Conservation (phyloP, 2,113 vertebrate genomes). For the Xiphorhynchus elegans region DNA sequence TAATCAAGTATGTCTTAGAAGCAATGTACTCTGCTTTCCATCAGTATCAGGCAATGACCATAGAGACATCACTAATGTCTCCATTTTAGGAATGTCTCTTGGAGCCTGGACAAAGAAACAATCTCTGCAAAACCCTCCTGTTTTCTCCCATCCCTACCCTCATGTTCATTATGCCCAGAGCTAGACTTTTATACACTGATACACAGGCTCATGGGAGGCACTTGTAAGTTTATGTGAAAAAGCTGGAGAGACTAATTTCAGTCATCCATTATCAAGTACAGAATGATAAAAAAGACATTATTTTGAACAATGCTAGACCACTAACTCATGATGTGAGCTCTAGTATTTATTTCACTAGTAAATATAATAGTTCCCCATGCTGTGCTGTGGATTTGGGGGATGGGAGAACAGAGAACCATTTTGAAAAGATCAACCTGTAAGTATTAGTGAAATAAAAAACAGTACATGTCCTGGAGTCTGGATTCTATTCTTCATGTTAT, state of each 20-base stretch:
- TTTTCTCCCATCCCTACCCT: neutral
- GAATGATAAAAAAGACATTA: neutral
- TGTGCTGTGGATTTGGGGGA: neutral
- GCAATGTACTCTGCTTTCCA: neutral
- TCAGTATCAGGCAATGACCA: neutral
- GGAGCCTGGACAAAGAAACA: neutral
- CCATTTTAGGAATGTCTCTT: neutral
- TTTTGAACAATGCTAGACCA: neutral
- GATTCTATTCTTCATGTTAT: neutral
- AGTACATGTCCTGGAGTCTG: neutral
- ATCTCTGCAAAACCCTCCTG: neutral
- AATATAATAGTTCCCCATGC: neutral
- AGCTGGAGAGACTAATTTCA: neutral
- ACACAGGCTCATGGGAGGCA: fast-evolving
- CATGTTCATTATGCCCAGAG: neutral
- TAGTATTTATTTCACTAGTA: neutral
- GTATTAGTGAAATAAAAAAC: neutral
- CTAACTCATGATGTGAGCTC: neutral
- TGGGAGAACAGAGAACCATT: neutral
- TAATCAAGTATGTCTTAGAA: neutral
- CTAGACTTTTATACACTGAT: neutral
- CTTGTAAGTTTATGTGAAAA: neutral
- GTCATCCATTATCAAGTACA: neutral
- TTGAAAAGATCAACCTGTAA: neutral
- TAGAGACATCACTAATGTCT: neutral